Evolutionary conservation across 2,113 vertebrate genomes (phyloP).

Genomic region (Phaethon lepturus): DNA sequence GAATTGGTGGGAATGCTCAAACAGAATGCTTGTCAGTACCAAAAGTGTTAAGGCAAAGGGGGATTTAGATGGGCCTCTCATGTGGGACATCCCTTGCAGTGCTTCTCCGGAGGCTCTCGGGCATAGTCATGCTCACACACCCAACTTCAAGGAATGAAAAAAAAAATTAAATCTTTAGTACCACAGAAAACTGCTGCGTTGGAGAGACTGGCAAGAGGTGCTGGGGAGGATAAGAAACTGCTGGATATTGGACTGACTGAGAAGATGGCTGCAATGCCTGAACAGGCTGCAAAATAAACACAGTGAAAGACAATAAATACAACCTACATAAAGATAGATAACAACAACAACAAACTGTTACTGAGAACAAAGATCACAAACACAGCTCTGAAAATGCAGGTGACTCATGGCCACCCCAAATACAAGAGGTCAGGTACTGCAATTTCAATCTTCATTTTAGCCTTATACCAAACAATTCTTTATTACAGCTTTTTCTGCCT

Average conservation of each 20-base stretch:
- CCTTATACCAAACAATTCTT: background rate
- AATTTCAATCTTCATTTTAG: background rate
- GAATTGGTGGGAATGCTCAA: background rate
- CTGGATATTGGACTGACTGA: constrained; percentile 86
- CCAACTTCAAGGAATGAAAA: background rate
- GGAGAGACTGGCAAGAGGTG: constrained; percentile 88
- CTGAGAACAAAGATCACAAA: background rate
- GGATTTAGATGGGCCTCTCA: background rate
- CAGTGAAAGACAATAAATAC: constrained; percentile 30
- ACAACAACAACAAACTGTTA: background rate
- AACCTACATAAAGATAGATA: background rate
- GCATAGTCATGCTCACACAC: background rate
- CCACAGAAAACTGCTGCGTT: constrained; percentile 87
- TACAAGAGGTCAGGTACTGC: background rate
- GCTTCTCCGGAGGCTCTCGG: background rate
- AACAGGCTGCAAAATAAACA: constrained; percentile 70
- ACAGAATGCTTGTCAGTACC: background rate
- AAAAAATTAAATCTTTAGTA: constrained; percentile 49
- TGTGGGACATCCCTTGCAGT: background rate
- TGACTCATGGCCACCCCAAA: background rate
- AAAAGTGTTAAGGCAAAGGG: background rate
- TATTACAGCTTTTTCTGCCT: background rate
- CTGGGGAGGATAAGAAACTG: constrained; percentile 88
- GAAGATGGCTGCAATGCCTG: constrained; percentile 81
- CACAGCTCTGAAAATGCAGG: background rate